Evolutionary conservation across 92 coral and sea anemone species (phyloP).

Genomic region (Palythoa grandis): DNA sequence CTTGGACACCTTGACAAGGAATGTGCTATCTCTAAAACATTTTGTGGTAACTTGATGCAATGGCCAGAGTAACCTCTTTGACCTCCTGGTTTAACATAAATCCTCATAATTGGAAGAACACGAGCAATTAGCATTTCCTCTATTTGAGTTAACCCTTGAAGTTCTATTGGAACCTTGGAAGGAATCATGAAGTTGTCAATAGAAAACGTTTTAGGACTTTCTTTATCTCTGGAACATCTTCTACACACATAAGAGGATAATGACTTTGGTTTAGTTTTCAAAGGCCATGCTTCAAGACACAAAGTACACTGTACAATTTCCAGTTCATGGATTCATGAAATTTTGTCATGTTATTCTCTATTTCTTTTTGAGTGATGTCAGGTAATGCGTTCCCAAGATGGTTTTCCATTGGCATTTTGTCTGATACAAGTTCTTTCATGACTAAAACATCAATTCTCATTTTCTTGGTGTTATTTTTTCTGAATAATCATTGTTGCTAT

Average conservation of each 20-base stretch:
- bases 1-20: background rate
- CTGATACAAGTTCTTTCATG: background rate
- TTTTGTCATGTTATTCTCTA: background rate
- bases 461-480: background rate
- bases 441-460: background rate
- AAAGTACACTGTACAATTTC: background rate
- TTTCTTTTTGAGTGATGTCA: background rate
- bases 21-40: background rate
- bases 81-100: no score
- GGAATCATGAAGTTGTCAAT: background rate
- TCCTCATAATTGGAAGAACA: background rate
- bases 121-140: no score
- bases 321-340: background rate
- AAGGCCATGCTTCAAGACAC: background rate
- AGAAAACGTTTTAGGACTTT: background rate
- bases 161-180: background rate
- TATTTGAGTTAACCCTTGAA: background rate
- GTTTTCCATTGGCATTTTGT: background rate
- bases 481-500: background rate
- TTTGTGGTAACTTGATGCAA: no score
- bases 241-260: background rate
- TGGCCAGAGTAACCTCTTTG: no score
- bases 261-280: background rate
- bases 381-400: background rate
- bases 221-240: background rate